phyloP scores from a whole-genome alignment of 2,113 vertebrate genomes.

The Daubentonia madagascariensis region DNA sequence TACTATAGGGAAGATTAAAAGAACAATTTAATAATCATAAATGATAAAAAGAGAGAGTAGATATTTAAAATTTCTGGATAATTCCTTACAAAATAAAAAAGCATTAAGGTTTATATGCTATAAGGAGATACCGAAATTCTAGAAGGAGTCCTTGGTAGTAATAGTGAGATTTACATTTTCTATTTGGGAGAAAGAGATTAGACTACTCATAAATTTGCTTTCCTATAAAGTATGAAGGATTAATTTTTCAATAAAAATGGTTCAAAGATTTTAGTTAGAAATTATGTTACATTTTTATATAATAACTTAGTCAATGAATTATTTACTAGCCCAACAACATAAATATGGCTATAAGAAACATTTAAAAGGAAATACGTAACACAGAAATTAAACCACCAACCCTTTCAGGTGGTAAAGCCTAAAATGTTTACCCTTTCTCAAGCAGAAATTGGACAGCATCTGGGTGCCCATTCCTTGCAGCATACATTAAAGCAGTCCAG shows the following conservation, averaged over 20 bases:
- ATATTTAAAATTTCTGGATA: not conserved
- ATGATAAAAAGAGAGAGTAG: not conserved
- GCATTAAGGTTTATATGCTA: not conserved
- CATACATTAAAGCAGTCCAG: slow-evolving; percentile 96
- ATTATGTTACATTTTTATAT: not conserved
- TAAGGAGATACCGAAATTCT: not conserved
- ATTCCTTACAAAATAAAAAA: slow-evolving; percentile 19
- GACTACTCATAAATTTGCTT: not conserved
- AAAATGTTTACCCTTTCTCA: slow-evolving; percentile 86
- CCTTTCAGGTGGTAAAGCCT: not conserved
- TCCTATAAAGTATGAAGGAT: not conserved
- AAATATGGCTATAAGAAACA: not conserved
- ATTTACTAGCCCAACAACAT: not conserved
- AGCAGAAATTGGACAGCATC: slow-evolving; percentile 85
- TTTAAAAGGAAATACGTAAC: not conserved
- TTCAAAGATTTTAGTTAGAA: not conserved
- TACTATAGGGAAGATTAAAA: not conserved
- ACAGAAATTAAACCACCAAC: not conserved
- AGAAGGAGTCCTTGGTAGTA: not conserved
- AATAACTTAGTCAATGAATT: not conserved
- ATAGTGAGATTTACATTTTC: not conserved
- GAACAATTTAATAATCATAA: slow-evolving; percentile 1
- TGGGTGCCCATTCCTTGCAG: slow-evolving; percentile 90
- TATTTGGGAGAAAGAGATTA: not conserved
- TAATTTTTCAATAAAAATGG: not conserved